A percentile compares a stretch with the other conserved stretches of the same genome.
Evolutionary conservation across 2,797 vertebrate species (phyloP).

Genomic region (Lacerta bilineata): DNA sequence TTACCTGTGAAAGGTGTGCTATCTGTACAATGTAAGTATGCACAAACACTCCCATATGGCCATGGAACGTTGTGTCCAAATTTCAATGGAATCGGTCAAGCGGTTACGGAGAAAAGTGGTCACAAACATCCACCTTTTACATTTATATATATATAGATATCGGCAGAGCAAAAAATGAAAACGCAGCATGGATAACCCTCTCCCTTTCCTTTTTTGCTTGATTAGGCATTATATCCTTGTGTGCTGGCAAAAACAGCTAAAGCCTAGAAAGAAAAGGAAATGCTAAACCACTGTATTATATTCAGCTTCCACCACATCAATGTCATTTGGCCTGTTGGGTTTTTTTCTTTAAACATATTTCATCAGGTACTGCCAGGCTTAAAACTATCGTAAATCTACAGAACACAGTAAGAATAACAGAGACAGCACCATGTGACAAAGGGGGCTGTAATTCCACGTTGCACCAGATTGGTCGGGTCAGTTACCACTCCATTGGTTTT

Average conservation of each 20-base stretch:
- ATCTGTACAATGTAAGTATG: too few relatives aligned
- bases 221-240: not conserved
- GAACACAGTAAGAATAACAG: constrained; percentile 54
- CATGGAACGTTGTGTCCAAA: too few relatives aligned
- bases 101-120: too few relatives aligned
- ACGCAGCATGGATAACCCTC: too few relatives aligned
- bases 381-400: constrained; percentile 65
- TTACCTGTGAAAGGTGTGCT: too few relatives aligned
- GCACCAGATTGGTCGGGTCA: too few relatives aligned
- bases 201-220: not conserved
- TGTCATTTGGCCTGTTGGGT: constrained; percentile 43
- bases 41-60: too few relatives aligned
- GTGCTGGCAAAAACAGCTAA: constrained; percentile 37
- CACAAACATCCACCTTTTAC: too few relatives aligned
- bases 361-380: constrained; percentile 59
- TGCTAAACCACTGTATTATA: constrained; percentile 45
- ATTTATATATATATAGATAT: too few relatives aligned
- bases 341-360: constrained; percentile 65
- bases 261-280: constrained; percentile 69
- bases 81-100: too few relatives aligned
- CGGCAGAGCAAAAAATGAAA: too few relatives aligned
- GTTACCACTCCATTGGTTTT: too few relatives aligned
- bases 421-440: constrained; percentile 57
- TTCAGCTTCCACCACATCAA: constrained; percentile 58
- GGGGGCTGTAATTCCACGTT: constrained; percentile 51